Conservation (phyloP, 2,888 invertebrate genomes). For the Archips crataeganus region DNA sequence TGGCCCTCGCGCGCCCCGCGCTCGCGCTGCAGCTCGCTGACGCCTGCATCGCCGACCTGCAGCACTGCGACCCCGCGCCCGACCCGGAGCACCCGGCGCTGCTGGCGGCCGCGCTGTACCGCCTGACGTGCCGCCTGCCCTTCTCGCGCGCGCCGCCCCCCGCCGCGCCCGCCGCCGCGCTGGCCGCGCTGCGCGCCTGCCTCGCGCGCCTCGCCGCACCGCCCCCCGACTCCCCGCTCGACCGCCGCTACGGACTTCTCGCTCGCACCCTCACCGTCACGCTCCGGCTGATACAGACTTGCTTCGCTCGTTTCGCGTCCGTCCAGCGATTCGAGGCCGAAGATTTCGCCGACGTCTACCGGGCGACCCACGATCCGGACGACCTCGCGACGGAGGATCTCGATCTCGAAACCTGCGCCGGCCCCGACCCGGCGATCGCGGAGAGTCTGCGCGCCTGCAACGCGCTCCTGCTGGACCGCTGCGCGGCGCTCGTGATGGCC, state of each 20-base stretch:
- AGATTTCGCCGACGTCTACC: conserved; percentile 59
- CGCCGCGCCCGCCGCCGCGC: conserved; percentile 57
- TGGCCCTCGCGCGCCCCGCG: conserved; percentile 64
- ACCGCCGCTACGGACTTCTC: conserved; percentile 66
- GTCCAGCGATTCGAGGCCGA: conserved; percentile 53
- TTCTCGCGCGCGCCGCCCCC: conserved; percentile 55
- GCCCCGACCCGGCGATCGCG: conserved; percentile 54
- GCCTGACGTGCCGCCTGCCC: conserved; percentile 64
- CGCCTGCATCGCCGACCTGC: conserved; percentile 67
- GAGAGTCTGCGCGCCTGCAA: conserved; percentile 65
- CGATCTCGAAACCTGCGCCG: conserved; percentile 56
- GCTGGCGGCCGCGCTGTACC: conserved; percentile 64
- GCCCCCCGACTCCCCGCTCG: conserved; percentile 60
- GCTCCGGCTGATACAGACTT: conserved; percentile 58
- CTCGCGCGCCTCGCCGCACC: conserved; percentile 55
- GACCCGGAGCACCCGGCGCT: conserved; percentile 60
- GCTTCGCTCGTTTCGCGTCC: conserved; percentile 56
- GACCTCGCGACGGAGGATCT: conserved; percentile 49
- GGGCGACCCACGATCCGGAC: conserved; percentile 60
- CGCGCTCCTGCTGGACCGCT: conserved; percentile 62
- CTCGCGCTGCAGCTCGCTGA: conserved; percentile 67
- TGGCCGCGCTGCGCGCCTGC: conserved; percentile 50
- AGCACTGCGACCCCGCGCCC: conserved; percentile 66
- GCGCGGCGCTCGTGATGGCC: conserved; percentile 69
- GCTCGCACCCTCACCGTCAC: conserved; percentile 63